Percentiles rank a stretch among this genome's conserved stretches.
Conservation (phyloP, 2,797 vertebrate genomes). For the Etheostoma nigrum region DNA sequence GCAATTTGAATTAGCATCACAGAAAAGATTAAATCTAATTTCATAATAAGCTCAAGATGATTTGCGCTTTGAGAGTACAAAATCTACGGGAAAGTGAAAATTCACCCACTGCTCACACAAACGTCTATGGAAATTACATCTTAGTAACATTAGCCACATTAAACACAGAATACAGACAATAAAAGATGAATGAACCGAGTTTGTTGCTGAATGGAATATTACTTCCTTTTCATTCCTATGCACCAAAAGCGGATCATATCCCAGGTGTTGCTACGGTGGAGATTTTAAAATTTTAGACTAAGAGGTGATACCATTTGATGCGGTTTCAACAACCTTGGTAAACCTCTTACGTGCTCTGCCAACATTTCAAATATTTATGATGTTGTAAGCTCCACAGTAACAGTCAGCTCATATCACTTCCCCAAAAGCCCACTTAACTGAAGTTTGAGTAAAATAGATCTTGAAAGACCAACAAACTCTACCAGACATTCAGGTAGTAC, state of each 20-base stretch:
- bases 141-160: constrained; percentile 19
- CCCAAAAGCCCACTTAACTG: constrained; percentile 44
- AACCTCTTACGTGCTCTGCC: constrained; percentile 20
- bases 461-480: constrained; percentile 27
- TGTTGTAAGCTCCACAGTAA: constrained; percentile 1
- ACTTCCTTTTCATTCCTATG: constrained; percentile 10
- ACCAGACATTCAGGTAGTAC: background rate
- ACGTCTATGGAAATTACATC: constrained; percentile 38
- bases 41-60: constrained; percentile 65
- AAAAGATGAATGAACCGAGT: constrained; percentile 24
- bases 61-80: constrained; percentile 39
- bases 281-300: constrained; percentile 34
- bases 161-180: constrained; percentile 14
- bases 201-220: constrained; percentile 46
- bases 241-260: constrained; percentile 36
- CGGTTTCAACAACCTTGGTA: constrained; percentile 36
- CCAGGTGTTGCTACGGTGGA: constrained; percentile 37
- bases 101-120: constrained; percentile 36
- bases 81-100: constrained; percentile 63
- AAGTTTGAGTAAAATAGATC: constrained; percentile 35
- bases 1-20: constrained; percentile 63
- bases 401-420: constrained; percentile 35
- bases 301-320: constrained; percentile 30
- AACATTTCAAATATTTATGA: constrained; percentile 14
- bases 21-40: constrained; percentile 69